Evolutionary conservation across 2,888 invertebrate species (phyloP).

Genomic region (Heliconius erato): DNA sequence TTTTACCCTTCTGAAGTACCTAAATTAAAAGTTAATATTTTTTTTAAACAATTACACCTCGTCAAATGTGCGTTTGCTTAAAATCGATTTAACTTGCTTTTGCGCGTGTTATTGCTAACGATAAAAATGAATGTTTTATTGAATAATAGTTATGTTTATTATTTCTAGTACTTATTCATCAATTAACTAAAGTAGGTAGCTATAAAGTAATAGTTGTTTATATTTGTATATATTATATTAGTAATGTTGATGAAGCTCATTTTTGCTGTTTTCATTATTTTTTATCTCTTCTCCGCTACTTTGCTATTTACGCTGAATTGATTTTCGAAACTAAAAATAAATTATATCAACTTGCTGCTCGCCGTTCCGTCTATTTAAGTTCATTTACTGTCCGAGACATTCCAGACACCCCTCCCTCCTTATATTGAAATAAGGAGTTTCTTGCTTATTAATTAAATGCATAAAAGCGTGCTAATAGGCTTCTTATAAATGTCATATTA

Average conservation of each 20-base stretch:
- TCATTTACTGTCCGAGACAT: conserved; percentile 13
- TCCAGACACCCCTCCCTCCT: neutral
- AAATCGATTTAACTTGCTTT: too few species aligned
- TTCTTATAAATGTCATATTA: neutral
- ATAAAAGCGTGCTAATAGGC: conserved; percentile 1
- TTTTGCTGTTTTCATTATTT: neutral
- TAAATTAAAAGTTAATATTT: neutral
- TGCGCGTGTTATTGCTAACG: too few species aligned
- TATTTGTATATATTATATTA: too few species aligned
- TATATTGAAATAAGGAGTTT: conserved; percentile 3
- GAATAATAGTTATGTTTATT: too few species aligned
- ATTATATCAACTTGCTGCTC: conserved; percentile 9
- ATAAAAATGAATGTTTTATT: too few species aligned
- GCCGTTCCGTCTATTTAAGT: conserved; percentile 13
- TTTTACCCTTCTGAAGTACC: neutral
- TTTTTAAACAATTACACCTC: too few species aligned
- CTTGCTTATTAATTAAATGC: conserved; percentile 11
- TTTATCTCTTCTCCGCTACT: neutral
- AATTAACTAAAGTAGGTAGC: too few species aligned
- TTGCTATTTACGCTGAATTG: conserved; percentile 2
- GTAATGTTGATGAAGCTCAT: neutral
- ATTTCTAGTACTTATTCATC: too few species aligned
- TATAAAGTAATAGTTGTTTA: too few species aligned
- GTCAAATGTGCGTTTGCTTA: too few species aligned
- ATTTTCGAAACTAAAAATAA: conserved; percentile 16